Percentiles rank a stretch among this genome's conserved stretches.
Evolutionary conservation across 2,888 invertebrate species (phyloP).

Genomic region (Dendrolimus houi): DNA sequence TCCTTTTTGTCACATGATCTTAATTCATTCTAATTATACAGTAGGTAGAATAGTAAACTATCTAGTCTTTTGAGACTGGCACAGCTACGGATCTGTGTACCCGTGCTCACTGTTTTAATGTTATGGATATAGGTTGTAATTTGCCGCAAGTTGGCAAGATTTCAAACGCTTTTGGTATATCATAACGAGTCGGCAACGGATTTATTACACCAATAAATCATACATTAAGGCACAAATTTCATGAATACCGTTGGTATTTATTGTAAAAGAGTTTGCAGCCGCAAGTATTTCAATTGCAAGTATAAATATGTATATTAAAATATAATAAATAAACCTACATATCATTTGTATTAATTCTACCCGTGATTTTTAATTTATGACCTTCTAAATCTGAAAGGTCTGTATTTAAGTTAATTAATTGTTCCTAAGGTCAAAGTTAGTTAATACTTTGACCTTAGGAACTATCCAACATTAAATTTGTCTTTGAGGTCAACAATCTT

Average conservation of each 20-base stretch:
- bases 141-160: conserved; percentile 55
- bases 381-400: no score
- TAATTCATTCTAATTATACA: no score
- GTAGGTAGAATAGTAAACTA: background rate
- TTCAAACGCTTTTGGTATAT: conserved; percentile 56
- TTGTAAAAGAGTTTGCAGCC: conserved; percentile 5
- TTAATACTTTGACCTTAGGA: no score
- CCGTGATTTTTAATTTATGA: no score
- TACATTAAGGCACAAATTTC: conserved; percentile 42
- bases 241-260: conserved; percentile 20
- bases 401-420: no score
- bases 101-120: background rate
- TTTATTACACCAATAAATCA: conserved; percentile 59
- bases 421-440: no score
- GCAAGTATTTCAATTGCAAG: conserved; percentile 1
- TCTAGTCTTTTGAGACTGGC: background rate
- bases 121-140: conserved; percentile 27
- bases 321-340: no score
- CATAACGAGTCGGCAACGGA: conserved; percentile 52
- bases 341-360: no score
- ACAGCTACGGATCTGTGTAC: background rate
- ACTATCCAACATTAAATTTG: no score
- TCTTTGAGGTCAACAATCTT: no score
- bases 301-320: conserved; percentile 4
- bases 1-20: no score